Base-by-base conservation (phyloP, 2,113 vertebrate species). In the Colistium nudipinnis region DNA sequence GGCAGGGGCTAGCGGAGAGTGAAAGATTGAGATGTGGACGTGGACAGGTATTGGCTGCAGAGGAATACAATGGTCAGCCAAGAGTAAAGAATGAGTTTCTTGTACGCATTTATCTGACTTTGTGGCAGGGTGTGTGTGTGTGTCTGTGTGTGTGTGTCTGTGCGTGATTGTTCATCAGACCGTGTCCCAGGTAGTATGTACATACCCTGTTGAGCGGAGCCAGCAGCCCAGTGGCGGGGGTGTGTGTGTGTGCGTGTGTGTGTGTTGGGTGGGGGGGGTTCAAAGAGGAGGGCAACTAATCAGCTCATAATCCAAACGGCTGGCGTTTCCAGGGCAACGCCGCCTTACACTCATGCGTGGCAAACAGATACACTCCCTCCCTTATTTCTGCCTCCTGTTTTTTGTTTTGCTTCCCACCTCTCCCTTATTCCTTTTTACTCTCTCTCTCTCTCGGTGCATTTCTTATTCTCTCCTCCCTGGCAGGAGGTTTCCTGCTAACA, bases 301-400 rank as follows among this genome's bases (percentile, higher is more conserved):
- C 88, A 91, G 89, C 87, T 89, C 87, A 87, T 89, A 89, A 89
- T 90, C 86, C 84, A 85, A 87, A 86, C 55, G 54, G 74, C 78
- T 85, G 61, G 61, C 22, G 87, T 92, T 91, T 87, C 90, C 88
- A 78, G 31, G 88, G 87, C 84, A 92, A 91, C 89, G 38, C 64
- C 60, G 82, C 77, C 73, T 87, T 86, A 86, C 83, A 78, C 81
- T 85, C 89, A 90, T 90, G 89, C 79, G 67, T 88, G 70, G 71
- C 82, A 85, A 86, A 89, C 79, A 84, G 67, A 90, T 74, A 72
- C 79, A 63, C 70, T 75, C 57, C 43, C 62, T 79, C 48, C 22
- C 62, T 76, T 82, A 78, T 82, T 69, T 80, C 60, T 86, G 54
- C 79, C 71, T 71, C 56, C 64, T 68, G 68, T 59, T 81, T 62